These are phyloP conservation scores for Lepus oiostolus DNA, from an alignment of 2,797 vertebrate genomes.

Conservation along the genomic window DNA sequence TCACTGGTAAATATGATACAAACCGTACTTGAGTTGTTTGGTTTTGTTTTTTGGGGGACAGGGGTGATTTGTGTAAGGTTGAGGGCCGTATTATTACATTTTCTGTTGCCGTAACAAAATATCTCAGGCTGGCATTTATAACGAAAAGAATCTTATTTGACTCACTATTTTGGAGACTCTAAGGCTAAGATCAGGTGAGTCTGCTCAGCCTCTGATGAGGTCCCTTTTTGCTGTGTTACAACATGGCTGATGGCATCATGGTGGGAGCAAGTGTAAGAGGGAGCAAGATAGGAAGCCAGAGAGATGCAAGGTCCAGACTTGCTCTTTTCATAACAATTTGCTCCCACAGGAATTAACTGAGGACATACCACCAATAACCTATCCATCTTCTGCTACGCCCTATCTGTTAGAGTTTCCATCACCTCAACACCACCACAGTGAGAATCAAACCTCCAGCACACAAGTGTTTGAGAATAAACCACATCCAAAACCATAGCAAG, in stretches of 20 bases:
- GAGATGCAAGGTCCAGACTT: neutral
- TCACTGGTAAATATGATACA: neutral
- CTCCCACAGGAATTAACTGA: neutral
- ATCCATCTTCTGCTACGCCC: neutral
- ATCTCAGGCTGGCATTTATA: neutral
- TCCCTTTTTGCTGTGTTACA: neutral
- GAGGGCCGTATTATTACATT: neutral
- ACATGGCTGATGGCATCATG: neutral
- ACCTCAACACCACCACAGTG: neutral
- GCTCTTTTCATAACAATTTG: neutral
- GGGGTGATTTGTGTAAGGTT: neutral
- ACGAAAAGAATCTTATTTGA: neutral
- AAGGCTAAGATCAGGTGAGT: neutral
- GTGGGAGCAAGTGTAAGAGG: neutral
- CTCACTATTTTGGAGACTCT: neutral
- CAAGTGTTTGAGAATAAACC: neutral
- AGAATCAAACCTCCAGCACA: neutral
- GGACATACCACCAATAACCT: too few species aligned
- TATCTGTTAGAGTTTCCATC: neutral
- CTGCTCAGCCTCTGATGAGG: neutral
- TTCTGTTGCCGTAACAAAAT: neutral
- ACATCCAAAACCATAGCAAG: neutral
- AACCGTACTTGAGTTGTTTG: neutral
- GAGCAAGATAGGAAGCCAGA: neutral
- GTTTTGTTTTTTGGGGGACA: neutral